phyloP scores from a whole-genome alignment of 2,888 invertebrate species.

The Alitta virens region DNA sequence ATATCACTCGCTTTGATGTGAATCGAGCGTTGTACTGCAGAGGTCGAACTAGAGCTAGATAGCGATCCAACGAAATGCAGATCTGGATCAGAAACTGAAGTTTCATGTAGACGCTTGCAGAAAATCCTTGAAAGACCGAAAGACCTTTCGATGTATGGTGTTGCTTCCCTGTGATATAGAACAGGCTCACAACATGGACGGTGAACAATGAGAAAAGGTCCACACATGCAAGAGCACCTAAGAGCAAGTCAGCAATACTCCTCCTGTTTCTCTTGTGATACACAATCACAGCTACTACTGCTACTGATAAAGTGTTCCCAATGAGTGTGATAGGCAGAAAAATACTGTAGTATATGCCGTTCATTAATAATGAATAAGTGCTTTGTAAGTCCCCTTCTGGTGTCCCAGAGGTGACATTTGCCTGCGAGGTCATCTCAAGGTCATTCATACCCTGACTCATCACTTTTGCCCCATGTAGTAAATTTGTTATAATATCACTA shows the following conservation, averaged over 20 bases:
- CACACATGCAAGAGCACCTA: not conserved
- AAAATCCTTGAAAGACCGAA: not conserved
- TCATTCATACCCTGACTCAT: too few species aligned
- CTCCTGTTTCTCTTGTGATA: not conserved
- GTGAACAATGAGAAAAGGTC: not conserved
- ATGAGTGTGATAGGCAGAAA: not conserved
- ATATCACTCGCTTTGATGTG: not conserved
- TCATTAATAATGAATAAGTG: not conserved
- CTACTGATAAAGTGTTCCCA: not conserved
- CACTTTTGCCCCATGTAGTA: too few species aligned
- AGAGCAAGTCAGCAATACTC: not conserved
- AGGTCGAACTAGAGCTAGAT: not conserved
- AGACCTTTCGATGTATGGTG: not conserved
- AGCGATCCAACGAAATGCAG: not conserved
- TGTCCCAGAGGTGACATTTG: too few species aligned
- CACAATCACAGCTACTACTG: not conserved
- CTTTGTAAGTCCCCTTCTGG: not conserved
- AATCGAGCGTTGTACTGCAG: not conserved
- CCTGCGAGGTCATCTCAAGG: too few species aligned
- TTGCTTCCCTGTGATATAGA: not conserved
- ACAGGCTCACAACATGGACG: not conserved
- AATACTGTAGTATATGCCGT: not conserved
- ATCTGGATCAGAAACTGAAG: not conserved
- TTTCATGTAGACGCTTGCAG: not conserved
- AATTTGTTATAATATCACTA: too few species aligned